A percentile compares a stretch with the other conserved stretches of the same genome.
phyloP scores from a whole-genome alignment of 1,140 invertebrate species.

The Lepidurus couesii region DNA sequence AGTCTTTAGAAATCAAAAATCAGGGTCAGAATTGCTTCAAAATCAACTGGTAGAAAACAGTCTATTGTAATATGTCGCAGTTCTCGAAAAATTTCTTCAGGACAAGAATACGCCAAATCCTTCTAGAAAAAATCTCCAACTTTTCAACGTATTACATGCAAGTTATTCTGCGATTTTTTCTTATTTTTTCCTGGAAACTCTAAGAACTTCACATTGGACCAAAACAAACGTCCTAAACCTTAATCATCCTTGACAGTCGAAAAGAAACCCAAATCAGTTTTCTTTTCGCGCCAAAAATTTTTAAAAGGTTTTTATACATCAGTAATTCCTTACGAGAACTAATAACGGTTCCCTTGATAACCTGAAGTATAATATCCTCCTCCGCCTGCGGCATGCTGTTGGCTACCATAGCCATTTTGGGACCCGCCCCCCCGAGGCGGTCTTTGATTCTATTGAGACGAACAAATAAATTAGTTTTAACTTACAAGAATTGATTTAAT shows the following conservation, averaged over 20 bases:
- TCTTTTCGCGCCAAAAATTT: too few species aligned
- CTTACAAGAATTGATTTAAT: too few species aligned
- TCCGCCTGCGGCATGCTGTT: background rate
- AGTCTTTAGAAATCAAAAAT: background rate
- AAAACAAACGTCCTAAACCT: too few species aligned
- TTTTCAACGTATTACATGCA: too few species aligned
- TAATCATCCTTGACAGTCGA: too few species aligned
- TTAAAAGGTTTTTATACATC: too few species aligned
- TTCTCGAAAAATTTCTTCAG: background rate
- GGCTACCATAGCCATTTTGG: constrained; percentile 5
- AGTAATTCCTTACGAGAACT: background rate
- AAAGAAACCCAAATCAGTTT: too few species aligned
- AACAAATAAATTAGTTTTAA: too few species aligned
- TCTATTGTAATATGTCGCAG: background rate
- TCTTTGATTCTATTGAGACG: background rate
- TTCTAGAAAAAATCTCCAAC: background rate
- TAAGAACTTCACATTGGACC: too few species aligned
- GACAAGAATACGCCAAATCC: background rate
- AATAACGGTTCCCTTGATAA: constrained; percentile 32
- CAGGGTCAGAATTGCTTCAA: background rate
- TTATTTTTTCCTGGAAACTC: too few species aligned
- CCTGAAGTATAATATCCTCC: constrained; percentile 33
- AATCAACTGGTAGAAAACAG: background rate
- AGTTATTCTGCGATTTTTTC: too few species aligned
- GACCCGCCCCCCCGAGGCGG: background rate